Evolutionary conservation across 2,113 vertebrate species (phyloP).

Genomic region (Archilochus colubris): DNA sequence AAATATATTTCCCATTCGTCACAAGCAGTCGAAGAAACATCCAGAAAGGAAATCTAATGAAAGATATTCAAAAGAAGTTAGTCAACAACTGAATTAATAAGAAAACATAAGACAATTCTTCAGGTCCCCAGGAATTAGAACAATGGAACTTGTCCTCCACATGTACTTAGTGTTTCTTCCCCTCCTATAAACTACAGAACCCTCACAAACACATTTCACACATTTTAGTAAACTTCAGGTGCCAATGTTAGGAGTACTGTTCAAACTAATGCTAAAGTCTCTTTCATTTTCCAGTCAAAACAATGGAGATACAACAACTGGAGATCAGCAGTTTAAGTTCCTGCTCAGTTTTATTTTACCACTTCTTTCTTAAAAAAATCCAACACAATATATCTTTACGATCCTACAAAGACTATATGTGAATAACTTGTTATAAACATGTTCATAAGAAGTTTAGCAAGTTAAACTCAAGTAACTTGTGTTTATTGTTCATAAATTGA

Average conservation of each 20-base stretch:
- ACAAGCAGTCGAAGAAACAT: conserved; percentile 59
- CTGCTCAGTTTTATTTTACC: background rate
- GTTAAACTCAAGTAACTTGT: background rate
- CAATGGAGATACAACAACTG: background rate
- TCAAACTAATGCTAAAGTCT: background rate
- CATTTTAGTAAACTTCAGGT: background rate
- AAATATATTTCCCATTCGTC: conserved; percentile 61
- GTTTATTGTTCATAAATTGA: background rate
- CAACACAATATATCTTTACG: background rate
- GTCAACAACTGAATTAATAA: conserved; percentile 50
- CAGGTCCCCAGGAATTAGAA: background rate
- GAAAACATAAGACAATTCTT: background rate
- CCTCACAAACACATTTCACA: background rate
- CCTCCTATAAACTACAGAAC: background rate
- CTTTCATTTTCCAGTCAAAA: background rate
- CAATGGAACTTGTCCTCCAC: background rate
- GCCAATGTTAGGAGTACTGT: background rate
- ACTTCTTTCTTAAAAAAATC: background rate
- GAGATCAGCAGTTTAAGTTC: background rate
- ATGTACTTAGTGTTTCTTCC: background rate
- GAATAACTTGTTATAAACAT: background rate
- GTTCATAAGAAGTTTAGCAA: background rate
- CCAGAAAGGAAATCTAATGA: conserved; percentile 72
- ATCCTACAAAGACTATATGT: background rate
- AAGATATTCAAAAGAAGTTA: conserved; percentile 30